Conservation (phyloP, 1,140 invertebrate genomes). For the Drosophila littoralis region DNA sequence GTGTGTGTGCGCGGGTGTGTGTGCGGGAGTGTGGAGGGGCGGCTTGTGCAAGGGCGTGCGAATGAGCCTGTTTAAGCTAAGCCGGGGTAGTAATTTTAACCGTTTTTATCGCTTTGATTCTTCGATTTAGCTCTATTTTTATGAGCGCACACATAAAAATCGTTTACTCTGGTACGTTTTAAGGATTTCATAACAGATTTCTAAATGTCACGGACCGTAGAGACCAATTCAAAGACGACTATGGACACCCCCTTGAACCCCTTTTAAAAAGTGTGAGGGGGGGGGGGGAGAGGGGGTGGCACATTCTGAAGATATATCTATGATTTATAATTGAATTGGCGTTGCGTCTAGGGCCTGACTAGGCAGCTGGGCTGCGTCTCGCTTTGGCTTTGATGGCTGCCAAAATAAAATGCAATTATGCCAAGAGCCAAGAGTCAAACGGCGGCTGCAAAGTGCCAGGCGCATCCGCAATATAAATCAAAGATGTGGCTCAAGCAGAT, state of each 20-base stretch:
- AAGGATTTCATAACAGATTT: constrained; percentile 37
- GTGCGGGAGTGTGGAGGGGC: constrained; percentile 19
- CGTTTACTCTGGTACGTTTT: constrained; percentile 44
- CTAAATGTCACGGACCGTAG: constrained; percentile 48
- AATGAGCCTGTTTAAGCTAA: background rate
- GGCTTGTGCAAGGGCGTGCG: background rate
- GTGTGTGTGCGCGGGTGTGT: constrained; percentile 9
- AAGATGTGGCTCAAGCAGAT: constrained; percentile 40
- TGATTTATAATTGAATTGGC: constrained; percentile 12
- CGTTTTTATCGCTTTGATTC: constrained; percentile 67
- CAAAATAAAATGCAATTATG: constrained; percentile 22
- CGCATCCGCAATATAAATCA: constrained; percentile 81
- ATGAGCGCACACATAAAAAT: constrained; percentile 59
- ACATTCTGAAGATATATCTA: background rate
- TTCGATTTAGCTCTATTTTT: constrained; percentile 44
- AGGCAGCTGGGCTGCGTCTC: constrained; percentile 4
- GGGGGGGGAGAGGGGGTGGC: background rate
- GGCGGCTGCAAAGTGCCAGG: constrained; percentile 55
- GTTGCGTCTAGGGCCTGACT: background rate
- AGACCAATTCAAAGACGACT: constrained; percentile 49
- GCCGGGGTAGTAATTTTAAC: constrained; percentile 30
- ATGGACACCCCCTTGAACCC: background rate
- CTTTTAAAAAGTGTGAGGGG: background rate
- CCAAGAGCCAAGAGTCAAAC: constrained; percentile 12
- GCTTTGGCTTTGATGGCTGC: constrained; percentile 15